These are phyloP conservation scores for Euphydryas editha DNA, from an alignment of 2,888 invertebrate genomes.

Conservation along the genomic window DNA sequence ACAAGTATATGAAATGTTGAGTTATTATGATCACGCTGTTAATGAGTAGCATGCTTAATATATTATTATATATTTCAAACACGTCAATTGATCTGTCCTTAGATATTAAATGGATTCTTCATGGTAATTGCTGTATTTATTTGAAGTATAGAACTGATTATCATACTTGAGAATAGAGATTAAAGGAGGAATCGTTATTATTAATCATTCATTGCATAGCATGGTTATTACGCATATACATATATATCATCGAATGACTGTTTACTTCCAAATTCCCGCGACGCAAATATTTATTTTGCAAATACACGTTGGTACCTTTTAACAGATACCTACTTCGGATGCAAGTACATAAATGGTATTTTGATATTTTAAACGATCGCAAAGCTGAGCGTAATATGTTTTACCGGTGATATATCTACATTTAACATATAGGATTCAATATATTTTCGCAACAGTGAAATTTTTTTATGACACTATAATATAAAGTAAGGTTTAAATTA, in stretches of 20 bases:
- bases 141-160: conserved; percentile 14
- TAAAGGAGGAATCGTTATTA: background rate
- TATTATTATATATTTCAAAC: conserved; percentile 28
- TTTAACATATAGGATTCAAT: too few relatives aligned
- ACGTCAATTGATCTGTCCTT: conserved; percentile 29
- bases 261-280: too few relatives aligned
- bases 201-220: conserved; percentile 11
- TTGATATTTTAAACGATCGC: background rate
- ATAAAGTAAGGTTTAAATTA: too few relatives aligned
- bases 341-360: background rate
- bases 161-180: conserved; percentile 10
- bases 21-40: conserved; percentile 15
- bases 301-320: too few relatives aligned
- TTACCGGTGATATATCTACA: too few relatives aligned
- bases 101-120: conserved; percentile 28
- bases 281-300: too few relatives aligned
- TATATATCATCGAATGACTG: too few relatives aligned
- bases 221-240: too few relatives aligned
- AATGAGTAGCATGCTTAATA: conserved; percentile 19
- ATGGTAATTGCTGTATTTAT: conserved; percentile 19
- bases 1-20: background rate
- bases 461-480: too few relatives aligned
- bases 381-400: background rate
- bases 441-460: too few relatives aligned
- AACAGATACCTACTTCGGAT: too few relatives aligned